Percentiles rank a stretch among this genome's conserved stretches.
Evolutionary conservation across 1,140 invertebrate species (phyloP).

Genomic region (Scaptomyza pallida): DNA sequence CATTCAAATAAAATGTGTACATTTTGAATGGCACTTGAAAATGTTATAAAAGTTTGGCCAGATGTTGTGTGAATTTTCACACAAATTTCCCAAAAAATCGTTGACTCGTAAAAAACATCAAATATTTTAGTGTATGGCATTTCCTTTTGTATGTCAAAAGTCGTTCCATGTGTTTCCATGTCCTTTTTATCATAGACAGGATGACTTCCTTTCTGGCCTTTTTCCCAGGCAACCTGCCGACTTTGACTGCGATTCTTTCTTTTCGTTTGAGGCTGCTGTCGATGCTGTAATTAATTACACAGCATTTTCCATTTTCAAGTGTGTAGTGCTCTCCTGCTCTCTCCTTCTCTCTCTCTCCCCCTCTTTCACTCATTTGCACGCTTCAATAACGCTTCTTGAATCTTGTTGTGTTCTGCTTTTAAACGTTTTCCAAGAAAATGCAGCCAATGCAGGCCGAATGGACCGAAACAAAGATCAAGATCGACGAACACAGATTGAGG

Average conservation of each 20-base stretch:
- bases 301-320: conserved; percentile 79
- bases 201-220: conserved; percentile 57
- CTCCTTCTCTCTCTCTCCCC: neutral
- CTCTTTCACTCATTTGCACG: conserved; percentile 49
- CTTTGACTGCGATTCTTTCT: conserved; percentile 5
- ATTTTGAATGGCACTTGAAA: conserved; percentile 33
- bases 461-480: conserved; percentile 46
- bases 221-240: conserved; percentile 46
- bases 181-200: conserved; percentile 26
- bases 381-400: conserved; percentile 38
- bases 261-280: neutral
- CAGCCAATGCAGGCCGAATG: conserved; percentile 53
- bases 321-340: conserved; percentile 20
- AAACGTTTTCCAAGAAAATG: conserved; percentile 78
- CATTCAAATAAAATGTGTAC: conserved; percentile 38
- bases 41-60: neutral
- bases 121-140: conserved; percentile 61
- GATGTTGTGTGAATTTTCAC: conserved; percentile 21
- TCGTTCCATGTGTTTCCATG: conserved; percentile 38
- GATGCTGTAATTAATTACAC: conserved; percentile 75
- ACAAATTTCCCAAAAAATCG: conserved; percentile 1
- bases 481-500: conserved; percentile 50
- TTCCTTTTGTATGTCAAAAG: conserved; percentile 61
- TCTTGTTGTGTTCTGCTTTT: conserved; percentile 68
- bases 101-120: conserved; percentile 53